Conservation (phyloP, 2,113 vertebrate species). For the Rousettus leschenaultii region DNA sequence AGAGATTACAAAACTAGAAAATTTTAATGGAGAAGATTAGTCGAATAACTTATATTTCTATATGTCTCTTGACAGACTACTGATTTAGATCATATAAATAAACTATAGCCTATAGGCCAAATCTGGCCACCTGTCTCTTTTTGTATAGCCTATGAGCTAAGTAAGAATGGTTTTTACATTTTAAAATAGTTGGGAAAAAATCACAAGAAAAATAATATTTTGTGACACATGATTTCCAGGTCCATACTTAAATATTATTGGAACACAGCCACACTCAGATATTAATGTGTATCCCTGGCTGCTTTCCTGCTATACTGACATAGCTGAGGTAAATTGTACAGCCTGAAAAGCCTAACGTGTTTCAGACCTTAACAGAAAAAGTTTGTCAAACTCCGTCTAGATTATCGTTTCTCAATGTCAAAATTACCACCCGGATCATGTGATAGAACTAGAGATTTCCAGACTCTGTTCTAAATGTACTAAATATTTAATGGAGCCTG, state of each 20-base stretch:
- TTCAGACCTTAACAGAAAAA: neutral
- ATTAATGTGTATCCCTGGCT: neutral
- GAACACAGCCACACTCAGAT: neutral
- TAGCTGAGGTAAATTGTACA: neutral
- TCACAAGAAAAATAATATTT: conserved; percentile 31
- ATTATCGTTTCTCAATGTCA: neutral
- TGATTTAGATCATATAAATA: conserved; percentile 2
- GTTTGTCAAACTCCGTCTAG: neutral
- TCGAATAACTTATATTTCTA: neutral
- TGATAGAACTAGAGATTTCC: neutral
- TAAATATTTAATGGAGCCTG: neutral
- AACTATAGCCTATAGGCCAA: neutral
- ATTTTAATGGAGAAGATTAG: neutral
- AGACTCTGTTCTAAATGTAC: neutral
- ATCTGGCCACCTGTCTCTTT: neutral
- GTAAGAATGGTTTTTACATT: conserved; percentile 6
- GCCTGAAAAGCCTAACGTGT: conserved; percentile 1
- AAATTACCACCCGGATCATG: neutral
- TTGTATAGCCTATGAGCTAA: neutral
- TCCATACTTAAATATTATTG: conserved; percentile 34
- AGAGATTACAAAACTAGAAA: neutral
- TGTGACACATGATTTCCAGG: neutral
- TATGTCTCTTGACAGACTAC: neutral
- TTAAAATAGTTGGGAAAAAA: conserved; percentile 3
- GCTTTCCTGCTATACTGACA: neutral